Evolutionary conservation across 1,140 invertebrate genomes (phyloP).

Genomic region (Drosophila erecta): DNA sequence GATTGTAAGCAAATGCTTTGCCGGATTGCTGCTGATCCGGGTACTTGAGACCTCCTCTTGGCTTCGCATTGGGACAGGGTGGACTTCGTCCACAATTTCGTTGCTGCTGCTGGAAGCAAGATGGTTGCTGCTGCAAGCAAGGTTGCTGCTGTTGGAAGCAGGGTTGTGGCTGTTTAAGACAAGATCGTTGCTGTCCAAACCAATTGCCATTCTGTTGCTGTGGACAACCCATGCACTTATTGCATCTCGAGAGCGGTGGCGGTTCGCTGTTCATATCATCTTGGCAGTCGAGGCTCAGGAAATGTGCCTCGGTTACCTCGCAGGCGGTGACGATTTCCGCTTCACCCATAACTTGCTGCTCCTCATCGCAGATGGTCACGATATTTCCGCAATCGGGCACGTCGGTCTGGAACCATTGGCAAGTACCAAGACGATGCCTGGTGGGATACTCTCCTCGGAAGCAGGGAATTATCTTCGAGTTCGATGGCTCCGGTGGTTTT

Average conservation of each 20-base stretch:
- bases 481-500: neutral
- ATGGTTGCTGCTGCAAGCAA: neutral
- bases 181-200: slow-evolving; percentile 1
- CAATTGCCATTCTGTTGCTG: slow-evolving; percentile 4
- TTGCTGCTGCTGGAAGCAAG: slow-evolving; percentile 5
- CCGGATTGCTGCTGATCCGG: neutral
- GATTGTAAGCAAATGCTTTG: neutral
- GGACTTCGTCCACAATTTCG: neutral
- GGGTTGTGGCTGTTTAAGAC: neutral
- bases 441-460: slow-evolving; percentile 45
- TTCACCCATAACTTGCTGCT: neutral
- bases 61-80: neutral
- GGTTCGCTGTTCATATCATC: neutral
- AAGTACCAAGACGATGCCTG: slow-evolving; percentile 7
- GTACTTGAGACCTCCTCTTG: neutral
- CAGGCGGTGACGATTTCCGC: slow-evolving; percentile 39
- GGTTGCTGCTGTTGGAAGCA: neutral
- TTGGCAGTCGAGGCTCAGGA: slow-evolving; percentile 24
- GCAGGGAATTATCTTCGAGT: slow-evolving; percentile 32
- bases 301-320: slow-evolving; percentile 58
- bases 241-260: neutral
- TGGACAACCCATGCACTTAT: neutral
- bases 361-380: slow-evolving; percentile 14
- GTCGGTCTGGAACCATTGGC: slow-evolving; percentile 25
- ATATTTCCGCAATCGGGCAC: slow-evolving; percentile 11